Evolutionary conservation across 2,888 invertebrate species (phyloP), one percentile per base, ranked within the genome.

Genomic region (Leptopilina drosophilae): DNA sequence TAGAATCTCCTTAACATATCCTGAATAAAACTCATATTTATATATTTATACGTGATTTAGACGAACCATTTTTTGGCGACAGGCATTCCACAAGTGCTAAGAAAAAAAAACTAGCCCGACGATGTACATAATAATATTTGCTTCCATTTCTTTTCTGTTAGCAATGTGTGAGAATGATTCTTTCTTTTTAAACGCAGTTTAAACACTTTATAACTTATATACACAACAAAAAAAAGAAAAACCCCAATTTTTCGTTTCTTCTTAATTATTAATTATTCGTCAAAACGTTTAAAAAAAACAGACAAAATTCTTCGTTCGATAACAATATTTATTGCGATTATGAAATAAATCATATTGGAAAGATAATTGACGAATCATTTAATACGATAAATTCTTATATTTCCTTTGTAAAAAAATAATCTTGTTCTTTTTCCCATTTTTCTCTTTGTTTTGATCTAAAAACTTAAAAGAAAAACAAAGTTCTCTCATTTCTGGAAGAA

Each of bases 11-110:
- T 67, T 78, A 12, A 59, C 78, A 49, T 56, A 77, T 77, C 69
- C 53, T 78, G 80, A 64, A 46, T 20, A 42, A 59, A 5, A 56
- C 69, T 77, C 76, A 26, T 67, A 59, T 64, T 42, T 76, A 56
- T 66, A 64, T 33, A 78, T 75, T 66, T 56, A 79, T 78, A 73
- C 53, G 12, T 75, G 78, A 77, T 76, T 46, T 78, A 59, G 14
- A 82, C 82, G 83, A 79, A 83, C 78, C 81, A 77, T 76, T 82
- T 3, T 15, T 81, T 82, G 82, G 81, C 84, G 85, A 86, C 88
- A 86, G 86, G 86, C 87, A 87, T 85, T 86, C 84, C 86, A 86
- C 87, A 85, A 86, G 86, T 87, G 87, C 86, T 86, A 62, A n/a
- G 84, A 84, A 85, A 85, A 85, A 77, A 49, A 9, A 49, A 49